phyloP scores from a whole-genome alignment of 1,140 invertebrate species.

The Lanistes nyassanus region DNA sequence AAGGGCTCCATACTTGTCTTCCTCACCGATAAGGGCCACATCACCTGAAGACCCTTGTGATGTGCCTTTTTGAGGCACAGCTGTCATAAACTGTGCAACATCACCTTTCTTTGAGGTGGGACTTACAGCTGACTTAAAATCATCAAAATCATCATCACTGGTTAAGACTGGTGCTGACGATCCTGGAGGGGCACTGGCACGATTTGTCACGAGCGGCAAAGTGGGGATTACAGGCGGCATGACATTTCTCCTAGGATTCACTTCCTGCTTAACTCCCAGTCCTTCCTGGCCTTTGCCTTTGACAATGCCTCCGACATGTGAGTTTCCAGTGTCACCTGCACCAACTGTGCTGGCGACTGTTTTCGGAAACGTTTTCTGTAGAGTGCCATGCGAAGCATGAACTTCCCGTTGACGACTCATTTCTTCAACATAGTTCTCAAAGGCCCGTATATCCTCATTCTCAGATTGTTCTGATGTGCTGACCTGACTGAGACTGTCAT shows the following conservation, averaged over 20 bases:
- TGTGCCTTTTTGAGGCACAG: not conserved
- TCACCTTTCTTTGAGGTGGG: not conserved
- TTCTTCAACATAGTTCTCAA: conserved; percentile 60
- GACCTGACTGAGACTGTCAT: conserved; percentile 63
- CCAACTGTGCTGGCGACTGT: too few species aligned
- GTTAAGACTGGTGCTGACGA: too few species aligned
- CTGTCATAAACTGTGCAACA: not conserved
- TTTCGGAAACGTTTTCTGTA: conserved; percentile 41
- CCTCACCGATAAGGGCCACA: conserved; percentile 55
- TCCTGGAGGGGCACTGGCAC: not conserved
- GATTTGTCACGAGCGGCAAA: conserved; percentile 11
- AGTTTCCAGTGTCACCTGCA: too few species aligned
- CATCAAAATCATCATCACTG: conserved; percentile 27
- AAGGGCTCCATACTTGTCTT: conserved; percentile 68
- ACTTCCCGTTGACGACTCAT: conserved; percentile 48
- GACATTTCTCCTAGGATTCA: conserved; percentile 4
- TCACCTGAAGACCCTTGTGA: conserved; percentile 30
- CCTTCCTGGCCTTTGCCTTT: too few species aligned
- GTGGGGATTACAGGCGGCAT: conserved; percentile 14
- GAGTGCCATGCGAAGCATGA: conserved; percentile 10
- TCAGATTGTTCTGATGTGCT: conserved; percentile 61
- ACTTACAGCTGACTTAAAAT: conserved; percentile 45
- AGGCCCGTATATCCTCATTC: conserved; percentile 57
- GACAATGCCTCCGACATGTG: too few species aligned
- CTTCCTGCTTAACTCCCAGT: too few species aligned